Base-by-base conservation (phyloP, 2,888 invertebrate species). In the Caradrina kadenii region DNA sequence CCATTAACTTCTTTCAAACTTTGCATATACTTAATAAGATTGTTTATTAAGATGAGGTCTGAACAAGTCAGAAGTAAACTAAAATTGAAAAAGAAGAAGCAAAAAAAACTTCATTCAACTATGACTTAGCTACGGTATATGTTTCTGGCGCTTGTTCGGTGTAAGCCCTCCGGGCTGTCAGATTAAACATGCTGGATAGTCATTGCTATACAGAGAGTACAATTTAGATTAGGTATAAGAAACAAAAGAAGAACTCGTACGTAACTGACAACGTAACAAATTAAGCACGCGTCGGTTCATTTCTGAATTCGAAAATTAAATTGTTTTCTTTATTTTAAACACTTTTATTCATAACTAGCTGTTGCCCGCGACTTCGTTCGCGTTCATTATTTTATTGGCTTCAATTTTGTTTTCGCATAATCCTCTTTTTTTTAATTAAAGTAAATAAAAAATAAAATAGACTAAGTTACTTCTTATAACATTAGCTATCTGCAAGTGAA, bases 101-200 rank as follows among this genome's bases (percentile, higher is more conserved):
- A n/a, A 49, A 19, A 22, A 39, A 45, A 45, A 45, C 5, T 45
- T 45, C 2, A 1, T 4, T 45, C 17, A 45, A 13, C 39, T 45
- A 5, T 45, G 11, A 45, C 45, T 45, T 17, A 45, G 11, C 3
- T 45, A 45, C 11, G 15, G 2, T 4, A 17, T 45, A 15, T 5
- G 39, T 13, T 13, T 39, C 13, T 1, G 39, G 13, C 39, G 39
- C 10, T 35, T 35, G 35, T 10, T 35, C 35, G 10, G 10, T 10
- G 10, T 35, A 15, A 63, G 31, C 21, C 21, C 31, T 63, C 45
- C 21, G 21, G 63, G n/a, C n/a, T n/a, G 31, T 35, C 49, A 39
- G 11, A 65, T 49, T 65, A 49, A 65, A 65, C 49, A 65, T 65
- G n/a, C 35, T 49, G 13, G 39, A 13, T 39, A 39, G 39, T 39